Conservation (phyloP, 2,888 invertebrate genomes). For the Pseudococcus longispinus region DNA sequence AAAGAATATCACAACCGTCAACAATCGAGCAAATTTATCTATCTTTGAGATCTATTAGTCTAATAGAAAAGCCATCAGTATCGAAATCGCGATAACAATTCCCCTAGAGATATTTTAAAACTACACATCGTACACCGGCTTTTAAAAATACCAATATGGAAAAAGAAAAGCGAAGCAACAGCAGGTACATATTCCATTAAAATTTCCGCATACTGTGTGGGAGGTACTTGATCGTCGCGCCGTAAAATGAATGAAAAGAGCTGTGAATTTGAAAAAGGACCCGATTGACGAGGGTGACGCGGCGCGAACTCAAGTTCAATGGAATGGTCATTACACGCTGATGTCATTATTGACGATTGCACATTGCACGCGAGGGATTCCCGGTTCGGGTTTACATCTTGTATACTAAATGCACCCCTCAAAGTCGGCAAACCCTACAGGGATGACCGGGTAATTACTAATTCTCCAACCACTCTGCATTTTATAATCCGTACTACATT, state of each 20-base stretch:
- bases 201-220: slow-evolving; percentile 41
- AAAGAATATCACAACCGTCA: background rate
- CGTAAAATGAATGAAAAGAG: background rate
- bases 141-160: background rate
- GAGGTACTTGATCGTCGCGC: slow-evolving; percentile 5
- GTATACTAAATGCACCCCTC: slow-evolving; percentile 48
- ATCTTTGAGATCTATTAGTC: background rate
- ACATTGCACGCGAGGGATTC: slow-evolving; percentile 38
- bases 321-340: slow-evolving; percentile 56
- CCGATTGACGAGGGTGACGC: slow-evolving; percentile 28
- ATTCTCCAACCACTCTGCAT: slow-evolving; percentile 51
- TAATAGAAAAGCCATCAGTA: background rate
- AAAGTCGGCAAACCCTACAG: slow-evolving; percentile 44
- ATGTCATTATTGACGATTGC: slow-evolving; percentile 55
- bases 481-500: slow-evolving; percentile 53
- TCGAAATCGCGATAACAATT: background rate
- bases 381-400: background rate
- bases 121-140: background rate
- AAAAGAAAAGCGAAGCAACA: background rate
- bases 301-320: slow-evolving; percentile 49
- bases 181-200: slow-evolving; percentile 32
- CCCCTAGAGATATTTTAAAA: background rate
- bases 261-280: slow-evolving; percentile 40
- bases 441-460: slow-evolving; percentile 56
- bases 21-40: slow-evolving; percentile 7